Percentiles rank a stretch among this genome's conserved stretches.
These are phyloP conservation scores for Dysidea cf. avara DNA, from an alignment of 37 sponge, comb jelly and placozoan species.

Conservation along the genomic window DNA sequence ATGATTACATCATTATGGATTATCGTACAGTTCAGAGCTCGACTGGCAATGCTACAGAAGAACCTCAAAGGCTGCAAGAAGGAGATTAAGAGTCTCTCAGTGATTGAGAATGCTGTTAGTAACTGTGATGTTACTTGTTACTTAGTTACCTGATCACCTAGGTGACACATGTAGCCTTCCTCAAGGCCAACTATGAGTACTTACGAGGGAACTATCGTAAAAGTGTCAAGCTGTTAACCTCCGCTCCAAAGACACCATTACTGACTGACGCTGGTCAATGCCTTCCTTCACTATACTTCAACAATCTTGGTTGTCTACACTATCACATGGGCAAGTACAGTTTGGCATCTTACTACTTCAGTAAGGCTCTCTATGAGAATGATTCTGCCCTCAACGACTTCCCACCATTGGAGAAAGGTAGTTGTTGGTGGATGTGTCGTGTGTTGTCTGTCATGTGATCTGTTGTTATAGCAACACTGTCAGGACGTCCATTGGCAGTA, in stretches of 20 bases:
- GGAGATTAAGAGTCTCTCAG: constrained; percentile 76
- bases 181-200: constrained; percentile 89
- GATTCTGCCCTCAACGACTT: constrained; percentile 84
- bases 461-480: constrained; percentile 58
- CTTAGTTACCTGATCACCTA: constrained; percentile 16
- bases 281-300: constrained; percentile 87
- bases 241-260: constrained; percentile 78
- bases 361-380: constrained; percentile 93
- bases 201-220: constrained; percentile 72
- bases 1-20: too few relatives aligned
- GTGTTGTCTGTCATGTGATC: not conserved
- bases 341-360: constrained; percentile 85
- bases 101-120: constrained; percentile 60
- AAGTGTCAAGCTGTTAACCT: constrained; percentile 73
- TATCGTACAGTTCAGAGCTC: constrained; percentile 76
- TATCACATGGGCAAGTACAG: constrained; percentile 79
- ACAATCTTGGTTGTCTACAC: constrained; percentile 94
- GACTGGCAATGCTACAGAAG: constrained; percentile 64
- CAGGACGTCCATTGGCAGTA: constrained; percentile 82
- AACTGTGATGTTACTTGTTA: not conserved
- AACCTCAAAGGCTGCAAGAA: constrained; percentile 84
- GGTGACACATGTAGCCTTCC: constrained; percentile 74
- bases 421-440: not conserved
- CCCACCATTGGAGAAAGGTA: constrained; percentile 80
- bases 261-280: constrained; percentile 84